Base-by-base conservation (phyloP, 2,888 invertebrate genomes). In the Gerris lacustris region DNA sequence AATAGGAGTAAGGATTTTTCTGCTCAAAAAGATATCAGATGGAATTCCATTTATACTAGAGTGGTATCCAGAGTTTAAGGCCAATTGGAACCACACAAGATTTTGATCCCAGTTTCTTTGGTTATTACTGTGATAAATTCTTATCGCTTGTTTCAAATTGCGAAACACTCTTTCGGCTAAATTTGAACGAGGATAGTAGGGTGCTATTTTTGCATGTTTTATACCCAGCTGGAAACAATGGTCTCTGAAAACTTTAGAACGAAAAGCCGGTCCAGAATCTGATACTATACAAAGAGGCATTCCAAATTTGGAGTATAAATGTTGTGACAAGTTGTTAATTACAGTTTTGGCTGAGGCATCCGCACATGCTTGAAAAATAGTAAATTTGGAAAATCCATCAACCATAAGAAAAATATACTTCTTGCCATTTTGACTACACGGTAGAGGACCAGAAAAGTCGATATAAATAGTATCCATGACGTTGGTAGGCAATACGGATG, bases 351-450 rank as follows among this genome's bases (percentile, higher is more conserved):
- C 55, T 11, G 18, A 45, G 15, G 70, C 55, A 62, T 67, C 45
- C 9, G 15, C n/a, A 11, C 18, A 45, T 6, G 69, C 47, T 6
- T 66, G 11, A 17, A 69, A 66, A 18, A 67, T 17, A 55, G 67
- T 43, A 67, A 67, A 70, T 67, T 70, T 70, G 17, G 70, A 67
- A 62, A 67, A 70, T 17, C n/a, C 44, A 17, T 70, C 70, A 5
- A 67, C 43, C 6, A 67, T 44, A 18, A 17, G 66, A 7, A 70
- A 63, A 15, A 70, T 43, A 55, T 70, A 67, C 31, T 18, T 31
- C 44, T 70, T 70, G 6, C 67, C 67, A 44, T 44, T 62, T 6
- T 17, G n/a, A 31, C 44, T 47, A 44, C 67, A 7, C 7, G 70
- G 67, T 6, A 70, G 17, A 11, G 55, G 55, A 18, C 67, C 70